A percentile compares a stretch with the other conserved stretches of the same genome.
These are phyloP conservation scores for Scaptomyza flava DNA, from an alignment of 2,888 invertebrate species.

Conservation along the genomic window DNA sequence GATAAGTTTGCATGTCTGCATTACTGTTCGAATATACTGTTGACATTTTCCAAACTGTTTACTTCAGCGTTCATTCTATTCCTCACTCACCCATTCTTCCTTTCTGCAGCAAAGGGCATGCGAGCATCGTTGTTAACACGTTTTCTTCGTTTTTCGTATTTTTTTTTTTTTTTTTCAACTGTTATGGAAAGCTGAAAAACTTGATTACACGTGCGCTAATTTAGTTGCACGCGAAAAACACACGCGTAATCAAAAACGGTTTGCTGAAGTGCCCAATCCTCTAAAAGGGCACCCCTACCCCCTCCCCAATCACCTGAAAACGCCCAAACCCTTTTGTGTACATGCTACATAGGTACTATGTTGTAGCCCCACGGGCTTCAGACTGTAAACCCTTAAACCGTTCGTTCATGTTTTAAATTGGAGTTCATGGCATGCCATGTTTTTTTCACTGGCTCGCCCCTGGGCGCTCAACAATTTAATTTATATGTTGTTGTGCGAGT, in stretches of 20 bases:
- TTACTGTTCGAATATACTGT: conserved; percentile 28
- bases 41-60: conserved; percentile 44
- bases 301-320: not conserved
- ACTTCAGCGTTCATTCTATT: not conserved
- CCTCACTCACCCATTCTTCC: too few species aligned
- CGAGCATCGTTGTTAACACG: conserved; percentile 42
- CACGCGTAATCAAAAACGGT: conserved; percentile 76
- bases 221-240: conserved; percentile 77
- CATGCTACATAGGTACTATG: not conserved
- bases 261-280: conserved; percentile 53
- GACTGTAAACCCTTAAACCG: conserved; percentile 57
- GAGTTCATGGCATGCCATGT: conserved; percentile 69
- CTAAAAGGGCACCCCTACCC: conserved; percentile 7
- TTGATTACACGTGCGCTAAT: conserved; percentile 76
- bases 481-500: conserved; percentile 46
- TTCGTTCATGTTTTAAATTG: conserved; percentile 63
- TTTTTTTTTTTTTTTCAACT: conserved; percentile 16
- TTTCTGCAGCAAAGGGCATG: conserved; percentile 9
- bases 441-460: conserved; percentile 54
- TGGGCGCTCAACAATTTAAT: conserved; percentile 71
- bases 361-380: conserved; percentile 10
- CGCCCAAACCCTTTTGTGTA: not conserved
- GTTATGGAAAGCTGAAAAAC: conserved; percentile 55
- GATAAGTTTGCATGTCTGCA: conserved; percentile 37
- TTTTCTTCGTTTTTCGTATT: conserved; percentile 20